These are phyloP conservation scores for Pristionchus maxplancki DNA, from an alignment of 2,888 invertebrate species.

Conservation along the genomic window DNA sequence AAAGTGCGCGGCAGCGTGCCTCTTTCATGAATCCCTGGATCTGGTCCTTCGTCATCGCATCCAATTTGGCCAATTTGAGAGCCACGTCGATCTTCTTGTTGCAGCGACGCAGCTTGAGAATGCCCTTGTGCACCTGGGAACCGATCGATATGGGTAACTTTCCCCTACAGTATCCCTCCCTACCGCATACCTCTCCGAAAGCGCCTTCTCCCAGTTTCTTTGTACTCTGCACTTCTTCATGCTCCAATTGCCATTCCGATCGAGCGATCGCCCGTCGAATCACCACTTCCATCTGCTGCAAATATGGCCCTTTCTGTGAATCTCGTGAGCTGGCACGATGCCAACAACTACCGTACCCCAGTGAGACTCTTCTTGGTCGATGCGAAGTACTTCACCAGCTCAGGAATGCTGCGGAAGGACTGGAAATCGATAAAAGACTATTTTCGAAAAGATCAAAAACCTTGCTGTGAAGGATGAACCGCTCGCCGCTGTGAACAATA, in stretches of 20 bases:
- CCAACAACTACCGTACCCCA: neutral
- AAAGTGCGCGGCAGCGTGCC: neutral
- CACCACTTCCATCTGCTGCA: conserved; percentile 15
- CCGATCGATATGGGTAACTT: neutral
- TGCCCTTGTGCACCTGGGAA: conserved; percentile 49
- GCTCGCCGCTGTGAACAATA: neutral
- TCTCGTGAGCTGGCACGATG: neutral
- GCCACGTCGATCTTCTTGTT: conserved; percentile 24
- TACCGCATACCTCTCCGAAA: conserved; percentile 44
- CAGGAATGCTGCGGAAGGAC: neutral
- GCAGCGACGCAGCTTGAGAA: neutral
- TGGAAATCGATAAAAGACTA: neutral
- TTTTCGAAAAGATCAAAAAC: neutral
- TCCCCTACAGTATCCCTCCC: neutral
- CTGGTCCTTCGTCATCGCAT: conserved; percentile 49
- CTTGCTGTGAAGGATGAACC: neutral
- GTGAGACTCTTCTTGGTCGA: neutral
- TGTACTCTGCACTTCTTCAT: conserved; percentile 25
- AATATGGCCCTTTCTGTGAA: neutral
- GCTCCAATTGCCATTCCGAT: conserved; percentile 40
- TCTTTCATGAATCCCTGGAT: conserved; percentile 45
- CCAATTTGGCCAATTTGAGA: conserved; percentile 51
- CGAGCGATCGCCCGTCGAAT: neutral
- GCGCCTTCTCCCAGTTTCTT: conserved; percentile 51
- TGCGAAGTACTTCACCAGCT: neutral